A percentile compares a stretch with the other conserved stretches of the same genome.
phyloP scores from a whole-genome alignment of 2,888 invertebrate species.

The Physocephala rufipes region DNA sequence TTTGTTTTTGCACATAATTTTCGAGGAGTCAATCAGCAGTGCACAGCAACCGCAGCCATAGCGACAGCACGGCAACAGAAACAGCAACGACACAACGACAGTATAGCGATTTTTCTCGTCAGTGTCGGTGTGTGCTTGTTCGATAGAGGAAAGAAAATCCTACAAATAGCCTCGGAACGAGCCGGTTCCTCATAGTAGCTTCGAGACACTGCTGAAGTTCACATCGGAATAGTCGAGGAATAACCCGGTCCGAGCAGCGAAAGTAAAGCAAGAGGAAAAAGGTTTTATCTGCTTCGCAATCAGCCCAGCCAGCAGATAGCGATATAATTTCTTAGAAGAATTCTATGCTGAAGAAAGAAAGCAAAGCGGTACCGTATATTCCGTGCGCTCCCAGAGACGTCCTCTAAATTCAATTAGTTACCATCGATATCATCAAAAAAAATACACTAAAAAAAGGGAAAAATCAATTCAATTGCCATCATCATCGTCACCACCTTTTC shows the following conservation, averaged over 20 bases:
- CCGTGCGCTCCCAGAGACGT: background rate
- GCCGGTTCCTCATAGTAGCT: conserved; percentile 50
- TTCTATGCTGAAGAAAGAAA: conserved; percentile 41
- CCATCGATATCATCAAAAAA: conserved; percentile 14
- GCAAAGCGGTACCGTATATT: conserved; percentile 3
- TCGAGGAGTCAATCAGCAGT: no score
- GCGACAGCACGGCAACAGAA: no score
- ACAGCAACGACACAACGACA: no score
- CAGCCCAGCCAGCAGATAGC: conserved; percentile 30
- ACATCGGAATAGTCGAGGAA: conserved; percentile 37
- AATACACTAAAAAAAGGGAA: no score
- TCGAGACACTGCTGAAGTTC: conserved; percentile 50
- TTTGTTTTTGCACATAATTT: no score
- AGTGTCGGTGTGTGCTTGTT: background rate
- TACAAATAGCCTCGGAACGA: conserved; percentile 52
- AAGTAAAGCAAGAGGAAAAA: conserved; percentile 42
- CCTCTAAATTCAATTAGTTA: conserved; percentile 15
- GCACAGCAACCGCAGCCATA: no score
- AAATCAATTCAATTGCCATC: conserved; percentile 22
- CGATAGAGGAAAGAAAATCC: conserved; percentile 28
- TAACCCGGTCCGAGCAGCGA: conserved; percentile 18
- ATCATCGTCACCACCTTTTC: background rate
- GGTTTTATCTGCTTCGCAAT: conserved; percentile 48
- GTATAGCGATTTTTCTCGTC: no score
- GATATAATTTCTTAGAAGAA: conserved; percentile 41